Evolutionary conservation across 2,113 vertebrate species (phyloP), one percentile per base, ranked within the genome.

Genomic region (Bubo blakistoni): DNA sequence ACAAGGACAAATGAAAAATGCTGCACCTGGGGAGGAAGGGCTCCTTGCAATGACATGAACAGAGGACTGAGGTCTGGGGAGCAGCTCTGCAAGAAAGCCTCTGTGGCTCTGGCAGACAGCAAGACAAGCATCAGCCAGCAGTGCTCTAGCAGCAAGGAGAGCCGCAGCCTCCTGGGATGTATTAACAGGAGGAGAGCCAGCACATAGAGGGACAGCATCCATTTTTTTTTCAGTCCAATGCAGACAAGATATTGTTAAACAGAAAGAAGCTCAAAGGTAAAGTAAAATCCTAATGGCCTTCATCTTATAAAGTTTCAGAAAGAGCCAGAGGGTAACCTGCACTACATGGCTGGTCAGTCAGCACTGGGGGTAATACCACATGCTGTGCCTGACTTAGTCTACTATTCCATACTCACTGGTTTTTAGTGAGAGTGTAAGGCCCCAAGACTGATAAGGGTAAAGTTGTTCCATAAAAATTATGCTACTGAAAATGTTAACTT

Each of bases 171-270:
- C 12, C 25, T 34, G 30, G 25, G 10, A 7, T 74, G 25, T 44
- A 62, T 24, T 25, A 47, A 20, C 18, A 51, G 47, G 38, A 88
- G 16, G 16, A 86, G 65, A 95, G 27, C 47, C 57, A 74, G 25
- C 3, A 42, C 3, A 4, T 0, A 32, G 19, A 81, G 15, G 26
- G 18, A 46, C 24, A 19, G 17, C 18, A 55, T 2, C 29, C n/a
- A 26, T 21, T 58, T 91, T 70, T 73, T 66, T 15, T 11, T 70
- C 46, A 70, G 17, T 7, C 9, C 22, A 29, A 5, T 34, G 24
- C 15, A 63, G 17, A 9, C 18, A 89, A 81, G 22, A 24, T 22
- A 24, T 8, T 42, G 10, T 36, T 38, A 62, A 87, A 76, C 3
- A 49, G 36, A 27, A 91, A 71, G n/a, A 89, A 71, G 7, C 2